Evolutionary conservation across 2,888 invertebrate species (phyloP).

Genomic region (Volucella inanis): DNA sequence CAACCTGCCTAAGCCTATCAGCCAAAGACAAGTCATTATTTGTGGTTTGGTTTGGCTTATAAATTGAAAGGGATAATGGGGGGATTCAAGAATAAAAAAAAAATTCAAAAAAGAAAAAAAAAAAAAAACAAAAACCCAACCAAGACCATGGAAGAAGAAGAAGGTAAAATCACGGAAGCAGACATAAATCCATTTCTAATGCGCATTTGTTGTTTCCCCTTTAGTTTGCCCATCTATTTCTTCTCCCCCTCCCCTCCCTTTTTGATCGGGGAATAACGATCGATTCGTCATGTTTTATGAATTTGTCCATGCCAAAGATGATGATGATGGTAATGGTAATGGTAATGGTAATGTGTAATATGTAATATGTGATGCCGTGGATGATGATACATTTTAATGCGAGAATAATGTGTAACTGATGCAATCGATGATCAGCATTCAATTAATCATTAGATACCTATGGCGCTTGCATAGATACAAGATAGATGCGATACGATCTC

Average conservation of each 20-base stretch:
- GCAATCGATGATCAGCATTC: slow-evolving; percentile 66
- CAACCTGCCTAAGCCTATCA: background rate
- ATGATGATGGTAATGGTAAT: slow-evolving; percentile 45
- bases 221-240: no score
- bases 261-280: background rate
- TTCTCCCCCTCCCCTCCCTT: no score
- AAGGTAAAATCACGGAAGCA: slow-evolving; percentile 71
- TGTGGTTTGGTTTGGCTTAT: slow-evolving; percentile 67
- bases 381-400: slow-evolving; percentile 74
- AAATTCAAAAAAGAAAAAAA: slow-evolving; percentile 8
- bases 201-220: slow-evolving; percentile 57
- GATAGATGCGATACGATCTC: slow-evolving; percentile 16
- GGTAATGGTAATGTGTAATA: slow-evolving; percentile 36
- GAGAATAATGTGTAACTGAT: slow-evolving; percentile 71
- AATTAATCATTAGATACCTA: slow-evolving; percentile 70
- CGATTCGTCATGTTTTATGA: slow-evolving; percentile 71
- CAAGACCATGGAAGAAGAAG: background rate
- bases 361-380: slow-evolving; percentile 26
- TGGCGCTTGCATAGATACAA: slow-evolving; percentile 48
- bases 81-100: slow-evolving; percentile 9
- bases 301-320: slow-evolving; percentile 64
- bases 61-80: slow-evolving; percentile 68
- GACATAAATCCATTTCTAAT: slow-evolving; percentile 74
- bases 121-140: background rate
- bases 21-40: slow-evolving; percentile 64